Evolutionary conservation across 1,140 invertebrate species (phyloP), one percentile per base, ranked within the genome.

Genomic region (Sitodiplosis mosellana): DNA sequence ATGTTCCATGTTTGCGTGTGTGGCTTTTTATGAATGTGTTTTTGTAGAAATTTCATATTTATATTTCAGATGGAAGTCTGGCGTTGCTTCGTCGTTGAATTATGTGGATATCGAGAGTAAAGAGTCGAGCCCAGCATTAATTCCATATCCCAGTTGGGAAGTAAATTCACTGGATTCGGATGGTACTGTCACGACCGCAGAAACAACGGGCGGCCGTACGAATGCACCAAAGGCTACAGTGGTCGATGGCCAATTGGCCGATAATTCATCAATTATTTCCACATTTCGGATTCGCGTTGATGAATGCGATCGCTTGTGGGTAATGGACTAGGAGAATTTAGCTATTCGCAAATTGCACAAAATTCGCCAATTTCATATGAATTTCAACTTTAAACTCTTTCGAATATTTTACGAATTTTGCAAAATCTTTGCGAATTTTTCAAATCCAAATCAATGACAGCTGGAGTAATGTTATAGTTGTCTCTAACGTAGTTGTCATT

Each of bases 31-130:
- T n/a, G n/a, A n/a, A n/a, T n/a, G n/a, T n/a, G n/a, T n/a, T n/a
- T n/a, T n/a, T n/a, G n/a, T n/a, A n/a, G n/a, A n/a, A n/a, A n/a
- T n/a, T n/a, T n/a, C 17, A 38, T n/a, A 38, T n/a, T 38, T 38
- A 14, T 6, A 38, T 49, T 22, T 22, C 33, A 76, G 77, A 64
- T 84, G 81, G 81, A 82, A 80, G 56, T 70, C 71, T 15, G 82
- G 81, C 6, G 76, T 83, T 1, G 75, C 75, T 1, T 72, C 79
- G 7, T 76, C 77, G n/a, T 63, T 84, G 11, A 82, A 81, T 59
- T 81, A 78, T 54, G 63, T 85, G 17, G 72, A 73, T 48, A 53
- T 74, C 10, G 27, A 27, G 4, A 27, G 27, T 27, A 27, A 27
- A 27, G 27, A 27, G 4, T 27, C 27, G 27, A 27, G 27, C 10